Evolutionary conservation across 35 echinoderm and acorn worm species (phyloP).

Genomic region (Amphiura filiformis): DNA sequence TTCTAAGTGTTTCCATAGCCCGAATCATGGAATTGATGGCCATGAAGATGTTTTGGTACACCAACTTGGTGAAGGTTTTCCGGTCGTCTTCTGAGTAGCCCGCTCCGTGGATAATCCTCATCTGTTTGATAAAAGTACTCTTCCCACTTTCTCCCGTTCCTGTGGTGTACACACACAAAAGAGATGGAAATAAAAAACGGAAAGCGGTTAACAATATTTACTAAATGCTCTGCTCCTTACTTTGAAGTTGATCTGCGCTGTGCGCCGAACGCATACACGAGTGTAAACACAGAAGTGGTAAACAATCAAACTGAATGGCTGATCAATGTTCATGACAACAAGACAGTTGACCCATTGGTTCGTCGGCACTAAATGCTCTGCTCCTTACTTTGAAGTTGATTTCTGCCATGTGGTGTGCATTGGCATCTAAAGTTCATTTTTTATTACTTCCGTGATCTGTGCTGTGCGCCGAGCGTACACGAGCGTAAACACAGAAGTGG

Average conservation of each 20-base stretch:
- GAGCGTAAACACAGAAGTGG: too few species aligned
- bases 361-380: too few species aligned
- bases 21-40: constrained; percentile 98
- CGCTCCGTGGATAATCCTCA: constrained; percentile 99
- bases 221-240: too few species aligned
- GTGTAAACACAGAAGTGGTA: too few species aligned
- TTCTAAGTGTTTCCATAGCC: constrained; percentile 99
- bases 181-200: constrained; percentile 15
- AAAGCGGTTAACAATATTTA: neutral
- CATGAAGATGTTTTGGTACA: constrained; percentile 99
- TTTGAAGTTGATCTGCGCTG: too few species aligned
- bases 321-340: neutral
- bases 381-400: too few species aligned
- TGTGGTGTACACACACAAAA: constrained; percentile 23
- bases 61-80: constrained; percentile 98
- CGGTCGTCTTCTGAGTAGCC: constrained; percentile 99
- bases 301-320: neutral
- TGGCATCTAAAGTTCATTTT: too few species aligned
- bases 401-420: too few species aligned
- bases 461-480: too few species aligned
- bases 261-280: too few species aligned
- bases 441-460: too few species aligned
- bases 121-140: constrained; percentile 99
- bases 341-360: too few species aligned
- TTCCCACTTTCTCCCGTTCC: constrained; percentile 99